phyloP scores from a whole-genome alignment of 2,888 invertebrate species.

The Andrena dorsata region DNA sequence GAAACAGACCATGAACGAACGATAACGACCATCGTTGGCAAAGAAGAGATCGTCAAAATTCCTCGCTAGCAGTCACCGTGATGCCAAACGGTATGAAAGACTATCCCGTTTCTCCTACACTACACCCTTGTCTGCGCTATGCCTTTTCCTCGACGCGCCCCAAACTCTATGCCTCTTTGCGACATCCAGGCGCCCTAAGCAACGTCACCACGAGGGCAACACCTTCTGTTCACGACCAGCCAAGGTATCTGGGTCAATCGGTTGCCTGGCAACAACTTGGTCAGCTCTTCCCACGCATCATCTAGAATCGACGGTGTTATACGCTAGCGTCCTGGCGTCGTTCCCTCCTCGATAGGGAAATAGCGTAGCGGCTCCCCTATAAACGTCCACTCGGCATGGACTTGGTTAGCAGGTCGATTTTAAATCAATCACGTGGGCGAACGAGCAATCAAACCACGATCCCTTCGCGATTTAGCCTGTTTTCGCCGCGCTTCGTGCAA shows the following conservation, averaged over 20 bases:
- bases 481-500: neutral
- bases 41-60: neutral
- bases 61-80: neutral
- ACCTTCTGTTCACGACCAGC: conserved; percentile 48
- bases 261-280: conserved; percentile 78
- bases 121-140: neutral
- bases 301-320: conserved; percentile 59
- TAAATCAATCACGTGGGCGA: conserved; percentile 43
- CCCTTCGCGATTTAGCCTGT: neutral
- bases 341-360: conserved; percentile 36
- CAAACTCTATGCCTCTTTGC: conserved; percentile 32
- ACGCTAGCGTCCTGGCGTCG: conserved; percentile 18
- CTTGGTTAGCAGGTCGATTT: conserved; percentile 18
- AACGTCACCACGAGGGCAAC: conserved; percentile 53
- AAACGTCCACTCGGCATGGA: neutral
- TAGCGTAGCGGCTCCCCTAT: conserved; percentile 11
- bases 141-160: neutral
- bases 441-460: conserved; percentile 26
- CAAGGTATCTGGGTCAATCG: conserved; percentile 77
- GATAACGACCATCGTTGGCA: neutral
- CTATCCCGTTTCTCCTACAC: neutral
- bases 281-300: conserved; percentile 75
- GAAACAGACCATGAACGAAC: neutral
- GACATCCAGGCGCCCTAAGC: conserved; percentile 62
- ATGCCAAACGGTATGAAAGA: neutral